phyloP scores from a whole-genome alignment of 2,888 invertebrate species.

The Erebia palarica region DNA sequence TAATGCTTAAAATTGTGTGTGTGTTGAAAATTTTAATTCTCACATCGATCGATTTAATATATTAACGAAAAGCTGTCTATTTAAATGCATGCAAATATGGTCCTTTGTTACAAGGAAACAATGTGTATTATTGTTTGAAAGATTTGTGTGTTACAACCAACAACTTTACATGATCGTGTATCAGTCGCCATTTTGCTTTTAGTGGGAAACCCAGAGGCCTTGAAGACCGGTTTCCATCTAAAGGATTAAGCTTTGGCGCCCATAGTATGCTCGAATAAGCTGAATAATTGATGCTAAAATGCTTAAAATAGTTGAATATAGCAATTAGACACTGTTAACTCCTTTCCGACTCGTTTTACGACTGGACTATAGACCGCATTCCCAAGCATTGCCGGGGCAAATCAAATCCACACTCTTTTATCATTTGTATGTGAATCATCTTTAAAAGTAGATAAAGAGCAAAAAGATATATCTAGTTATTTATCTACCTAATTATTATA shows the following conservation, averaged over 20 bases:
- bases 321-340: constrained; percentile 9
- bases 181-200: constrained; percentile 60
- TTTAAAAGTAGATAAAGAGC: too few species aligned
- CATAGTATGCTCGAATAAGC: constrained; percentile 27
- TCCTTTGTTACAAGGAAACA: constrained; percentile 6
- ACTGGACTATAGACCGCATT: too few species aligned
- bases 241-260: constrained; percentile 47
- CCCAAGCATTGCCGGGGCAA: too few species aligned
- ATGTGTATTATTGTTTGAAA: constrained; percentile 24
- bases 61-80: not conserved
- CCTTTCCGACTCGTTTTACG: too few species aligned
- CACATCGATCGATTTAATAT: constrained; percentile 15
- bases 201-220: constrained; percentile 76
- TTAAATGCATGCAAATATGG: constrained; percentile 12
- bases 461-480: too few species aligned
- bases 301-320: constrained; percentile 6
- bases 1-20: constrained; percentile 28
- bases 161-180: constrained; percentile 6
- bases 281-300: constrained; percentile 12
- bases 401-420: too few species aligned
- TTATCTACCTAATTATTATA: too few species aligned
- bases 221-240: constrained; percentile 71
- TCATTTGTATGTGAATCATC: too few species aligned
- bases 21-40: constrained; percentile 23
- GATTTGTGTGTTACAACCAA: constrained; percentile 1